Percentiles rank a stretch among this genome's conserved stretches.
Conservation (phyloP, 2,797 vertebrate genomes). For the Thamnophis elegans region DNA sequence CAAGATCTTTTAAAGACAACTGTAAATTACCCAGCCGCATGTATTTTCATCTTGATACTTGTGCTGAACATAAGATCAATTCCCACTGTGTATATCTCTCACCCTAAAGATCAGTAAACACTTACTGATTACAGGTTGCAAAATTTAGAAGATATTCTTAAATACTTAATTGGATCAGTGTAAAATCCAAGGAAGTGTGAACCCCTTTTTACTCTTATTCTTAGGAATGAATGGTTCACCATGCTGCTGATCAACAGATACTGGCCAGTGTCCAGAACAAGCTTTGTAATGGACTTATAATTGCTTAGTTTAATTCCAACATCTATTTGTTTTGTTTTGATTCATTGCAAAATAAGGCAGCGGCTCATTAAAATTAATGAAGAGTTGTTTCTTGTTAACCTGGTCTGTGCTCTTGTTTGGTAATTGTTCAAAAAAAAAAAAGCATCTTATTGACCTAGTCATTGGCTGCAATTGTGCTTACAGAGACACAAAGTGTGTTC, state of each 20-base stretch:
- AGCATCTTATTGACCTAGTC: neutral
- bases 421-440: neutral
- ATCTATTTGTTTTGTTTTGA: neutral
- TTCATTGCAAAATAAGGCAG: neutral
- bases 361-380: neutral
- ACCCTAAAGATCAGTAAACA: neutral
- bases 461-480: neutral
- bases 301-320: neutral
- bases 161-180: neutral
- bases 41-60: neutral
- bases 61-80: neutral
- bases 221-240: neutral
- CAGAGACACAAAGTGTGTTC: neutral
- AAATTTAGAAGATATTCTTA: neutral
- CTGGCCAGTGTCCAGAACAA: neutral
- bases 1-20: neutral
- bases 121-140: too few species aligned
- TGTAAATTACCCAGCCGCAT: neutral
- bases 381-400: neutral
- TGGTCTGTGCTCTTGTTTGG: neutral
- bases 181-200: neutral
- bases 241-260: neutral
- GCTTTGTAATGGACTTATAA: neutral
- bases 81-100: neutral
- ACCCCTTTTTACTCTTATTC: neutral